Percentiles rank a stretch among this genome's conserved stretches.
phyloP scores from a whole-genome alignment of 2,888 invertebrate species.

The Drosophila prostipennis region DNA sequence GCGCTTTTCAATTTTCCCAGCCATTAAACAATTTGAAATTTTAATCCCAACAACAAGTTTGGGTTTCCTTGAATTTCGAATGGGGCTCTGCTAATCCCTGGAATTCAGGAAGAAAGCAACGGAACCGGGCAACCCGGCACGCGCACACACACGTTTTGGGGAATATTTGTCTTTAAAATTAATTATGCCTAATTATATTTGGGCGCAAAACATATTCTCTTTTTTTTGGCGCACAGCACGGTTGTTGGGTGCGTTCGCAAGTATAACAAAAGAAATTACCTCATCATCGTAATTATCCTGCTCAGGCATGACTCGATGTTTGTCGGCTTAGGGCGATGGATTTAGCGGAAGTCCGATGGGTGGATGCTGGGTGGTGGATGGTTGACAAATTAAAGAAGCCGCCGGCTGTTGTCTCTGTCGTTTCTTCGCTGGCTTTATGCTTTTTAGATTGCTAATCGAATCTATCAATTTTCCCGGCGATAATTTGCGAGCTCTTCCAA shows the following conservation, averaged over 20 bases:
- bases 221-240: too few relatives aligned
- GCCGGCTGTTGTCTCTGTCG: conserved; percentile 30
- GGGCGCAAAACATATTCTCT: conserved; percentile 47
- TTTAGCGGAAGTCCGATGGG: conserved; percentile 49
- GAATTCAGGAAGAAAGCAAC: not conserved
- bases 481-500: conserved; percentile 64
- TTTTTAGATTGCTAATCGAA: conserved; percentile 68
- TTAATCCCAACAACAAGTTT: conserved; percentile 5
- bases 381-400: conserved; percentile 60
- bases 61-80: conserved; percentile 11
- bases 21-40: conserved; percentile 39
- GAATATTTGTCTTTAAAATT: conserved; percentile 60
- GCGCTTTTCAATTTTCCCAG: conserved; percentile 30
- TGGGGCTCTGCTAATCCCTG: conserved; percentile 1
- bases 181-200: conserved; percentile 69
- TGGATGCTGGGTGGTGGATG: conserved; percentile 4
- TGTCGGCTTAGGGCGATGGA: conserved; percentile 62
- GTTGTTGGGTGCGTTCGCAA: conserved; percentile 17
- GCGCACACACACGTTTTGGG: conserved; percentile 22
- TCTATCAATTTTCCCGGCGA: conserved; percentile 69
- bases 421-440: conserved; percentile 13
- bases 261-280: conserved; percentile 78
- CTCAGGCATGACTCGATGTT: conserved; percentile 82
- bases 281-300: conserved; percentile 85
- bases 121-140: conserved; percentile 7